These are phyloP conservation scores for Glaucomys volans DNA, from an alignment of 2,113 vertebrate species.

Conservation along the genomic window DNA sequence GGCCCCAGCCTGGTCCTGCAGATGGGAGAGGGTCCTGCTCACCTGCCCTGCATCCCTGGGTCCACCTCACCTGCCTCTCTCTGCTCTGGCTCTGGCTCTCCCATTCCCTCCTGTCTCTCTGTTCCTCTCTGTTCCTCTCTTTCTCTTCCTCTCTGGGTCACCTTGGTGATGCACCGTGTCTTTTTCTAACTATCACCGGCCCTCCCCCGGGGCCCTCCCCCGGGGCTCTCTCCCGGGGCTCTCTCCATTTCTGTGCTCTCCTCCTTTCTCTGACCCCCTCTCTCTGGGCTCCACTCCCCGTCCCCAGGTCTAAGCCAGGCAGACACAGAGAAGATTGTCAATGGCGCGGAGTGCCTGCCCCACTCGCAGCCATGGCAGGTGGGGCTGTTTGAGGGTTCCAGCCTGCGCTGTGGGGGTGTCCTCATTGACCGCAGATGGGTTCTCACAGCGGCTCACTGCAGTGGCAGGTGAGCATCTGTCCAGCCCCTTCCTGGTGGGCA, in stretches of 20 bases:
- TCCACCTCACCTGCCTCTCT: not conserved
- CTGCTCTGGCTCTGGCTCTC: not conserved
- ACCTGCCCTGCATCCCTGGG: not conserved
- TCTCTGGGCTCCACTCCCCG: not conserved
- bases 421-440: constrained; percentile 76
- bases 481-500: not conserved
- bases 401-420: constrained; percentile 77
- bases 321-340: not conserved
- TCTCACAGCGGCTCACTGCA: constrained; percentile 79
- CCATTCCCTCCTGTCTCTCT: fast-evolving
- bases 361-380: constrained; percentile 81
- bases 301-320: constrained; percentile 58
- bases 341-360: constrained; percentile 14
- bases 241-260: not conserved
- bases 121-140: too few species aligned
- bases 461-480: constrained; percentile 49
- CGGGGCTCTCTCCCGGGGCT: too few species aligned
- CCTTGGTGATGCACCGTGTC: too few species aligned
- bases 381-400: constrained; percentile 70
- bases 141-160: not conserved
- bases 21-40: not conserved
- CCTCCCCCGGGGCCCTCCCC: fast-evolving
- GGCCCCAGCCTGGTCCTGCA: not conserved
- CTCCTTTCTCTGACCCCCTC: not conserved
- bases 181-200: not conserved